Evolutionary conservation across 2,888 invertebrate species (phyloP).

Genomic region (Stenotaenia linearis): DNA sequence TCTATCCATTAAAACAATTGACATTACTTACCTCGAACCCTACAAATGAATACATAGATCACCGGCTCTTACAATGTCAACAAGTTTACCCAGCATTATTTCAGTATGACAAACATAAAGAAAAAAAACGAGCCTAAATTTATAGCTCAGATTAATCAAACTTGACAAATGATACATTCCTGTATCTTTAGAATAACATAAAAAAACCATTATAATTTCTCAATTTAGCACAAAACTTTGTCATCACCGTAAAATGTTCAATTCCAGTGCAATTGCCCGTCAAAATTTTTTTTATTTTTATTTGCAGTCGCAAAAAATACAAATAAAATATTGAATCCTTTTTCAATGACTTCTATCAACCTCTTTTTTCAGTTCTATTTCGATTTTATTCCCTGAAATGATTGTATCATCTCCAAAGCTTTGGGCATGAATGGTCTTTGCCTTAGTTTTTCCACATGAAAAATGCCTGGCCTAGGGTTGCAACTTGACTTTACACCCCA

Average conservation of each 20-base stretch:
- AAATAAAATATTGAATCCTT: neutral
- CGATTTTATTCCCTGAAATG: neutral
- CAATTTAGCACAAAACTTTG: neutral
- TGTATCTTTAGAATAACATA: neutral
- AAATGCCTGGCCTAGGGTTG: constrained; percentile 8
- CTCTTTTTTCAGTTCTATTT: neutral
- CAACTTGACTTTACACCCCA: constrained; percentile 12
- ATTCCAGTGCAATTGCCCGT: neutral
- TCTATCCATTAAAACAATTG: neutral
- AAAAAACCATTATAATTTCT: constrained; percentile 17
- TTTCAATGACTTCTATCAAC: neutral
- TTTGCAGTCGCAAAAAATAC: neutral
- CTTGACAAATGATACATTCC: constrained; percentile 18
- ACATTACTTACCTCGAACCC: neutral
- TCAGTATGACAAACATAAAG: neutral
- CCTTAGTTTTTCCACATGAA: constrained; percentile 17
- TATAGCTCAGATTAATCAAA: constrained; percentile 11
- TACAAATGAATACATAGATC: neutral
- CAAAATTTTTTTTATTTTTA: neutral
- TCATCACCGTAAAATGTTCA: neutral
- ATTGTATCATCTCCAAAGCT: constrained; percentile 14
- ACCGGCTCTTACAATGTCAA: neutral
- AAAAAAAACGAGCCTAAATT: neutral
- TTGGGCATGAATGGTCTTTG: neutral
- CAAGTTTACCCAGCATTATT: constrained; percentile 5